Base-by-base conservation (phyloP, 2,888 invertebrate species). In the Drosophila demipolita region DNA sequence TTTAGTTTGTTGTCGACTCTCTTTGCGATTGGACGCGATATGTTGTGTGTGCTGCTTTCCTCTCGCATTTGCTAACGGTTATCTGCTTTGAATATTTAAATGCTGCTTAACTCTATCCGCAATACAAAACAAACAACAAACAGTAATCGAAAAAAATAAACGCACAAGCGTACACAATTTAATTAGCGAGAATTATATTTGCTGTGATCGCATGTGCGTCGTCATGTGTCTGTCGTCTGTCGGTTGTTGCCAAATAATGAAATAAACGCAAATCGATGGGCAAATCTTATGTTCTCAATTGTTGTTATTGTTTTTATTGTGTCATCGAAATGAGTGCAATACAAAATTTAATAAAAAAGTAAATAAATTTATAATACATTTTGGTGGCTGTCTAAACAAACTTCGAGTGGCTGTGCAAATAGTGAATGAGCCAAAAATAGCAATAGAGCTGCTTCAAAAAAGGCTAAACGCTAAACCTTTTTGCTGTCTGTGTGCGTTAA, bases 1-100 rank as follows among this genome's bases (percentile, higher is more conserved):
- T 61, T 65, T 61, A 87, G 84, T 84, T 75, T 74, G 82, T 87
- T 84, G 60, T 75, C 85, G 84, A 75, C 89, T 89, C 85, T 84
- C 90, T 89, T 78, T 75, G 72, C 65, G 86, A 72, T 82, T 85
- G 88, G 87, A 70, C 82, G 78, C 81, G 72, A 32, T 57, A 53
- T 74, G 50, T 60, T 58, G 61, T 62, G n/a, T 70, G 61, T 66
- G 57, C 76, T 52, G 74, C 63, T 68, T 62, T 63, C 23, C 45
- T 45, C 62, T 69, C 55, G 33, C 53, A 58, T 38, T 62, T 58
- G 38, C 62, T 67, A 75, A 68, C 75, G 76, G 76, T 80, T 77
- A 75, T 80, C 75, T 78, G 68, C 33, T 78, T 71, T 78, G 69
- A 82, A 79, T 65, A 73, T 67, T 75, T 84, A 45, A 80, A 82